phyloP scores from a whole-genome alignment of 1,140 invertebrate species.

The Phenacoccus solenopsis region DNA sequence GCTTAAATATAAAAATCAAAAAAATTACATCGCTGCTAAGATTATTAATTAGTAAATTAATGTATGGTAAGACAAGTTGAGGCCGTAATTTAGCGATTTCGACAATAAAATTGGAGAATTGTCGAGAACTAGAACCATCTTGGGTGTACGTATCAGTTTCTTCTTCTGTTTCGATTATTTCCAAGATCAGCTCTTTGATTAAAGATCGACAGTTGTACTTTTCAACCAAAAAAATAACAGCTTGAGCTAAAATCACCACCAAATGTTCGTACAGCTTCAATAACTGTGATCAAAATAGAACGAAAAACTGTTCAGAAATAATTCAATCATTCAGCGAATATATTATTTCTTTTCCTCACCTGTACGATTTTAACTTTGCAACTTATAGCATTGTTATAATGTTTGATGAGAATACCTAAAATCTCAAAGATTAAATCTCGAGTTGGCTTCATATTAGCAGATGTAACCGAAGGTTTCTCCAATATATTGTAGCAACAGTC shows the following conservation, averaged over 20 bases:
- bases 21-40: conserved; percentile 44
- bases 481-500: conserved; percentile 28
- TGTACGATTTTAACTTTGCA: conserved; percentile 52
- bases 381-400: conserved; percentile 60
- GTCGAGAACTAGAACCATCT: conserved; percentile 44
- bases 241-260: conserved; percentile 48
- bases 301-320: conserved; percentile 23
- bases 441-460: conserved; percentile 44
- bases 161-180: conserved; percentile 44
- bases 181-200: conserved; percentile 53
- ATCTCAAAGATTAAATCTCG: conserved; percentile 61
- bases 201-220: conserved; percentile 42
- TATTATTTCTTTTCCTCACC: conserved; percentile 32
- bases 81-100: conserved; percentile 51
- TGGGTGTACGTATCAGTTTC: conserved; percentile 30
- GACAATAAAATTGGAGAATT: conserved; percentile 52
- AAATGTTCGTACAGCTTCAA: conserved; percentile 60
- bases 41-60: conserved; percentile 41
- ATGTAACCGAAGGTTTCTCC: conserved; percentile 26
- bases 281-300: conserved; percentile 40
- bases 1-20: conserved; percentile 41
- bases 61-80: conserved; percentile 46
- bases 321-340: conserved; percentile 11
- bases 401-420: conserved; percentile 63
- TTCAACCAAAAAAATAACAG: conserved; percentile 42